Evolutionary conservation across 2,888 invertebrate genomes (phyloP).

Genomic region (Ferdinandea cuprea): DNA sequence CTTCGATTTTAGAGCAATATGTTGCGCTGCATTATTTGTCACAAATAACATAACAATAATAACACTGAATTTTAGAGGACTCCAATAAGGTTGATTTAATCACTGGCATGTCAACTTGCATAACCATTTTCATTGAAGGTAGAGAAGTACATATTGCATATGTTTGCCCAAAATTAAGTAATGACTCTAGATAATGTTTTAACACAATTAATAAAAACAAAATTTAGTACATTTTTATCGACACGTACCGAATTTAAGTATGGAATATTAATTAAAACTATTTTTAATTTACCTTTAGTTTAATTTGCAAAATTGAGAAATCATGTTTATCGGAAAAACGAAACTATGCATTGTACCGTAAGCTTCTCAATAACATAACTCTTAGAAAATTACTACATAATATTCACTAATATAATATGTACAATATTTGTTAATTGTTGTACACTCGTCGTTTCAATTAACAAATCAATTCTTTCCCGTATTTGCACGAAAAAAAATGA

Average conservation of each 20-base stretch:
- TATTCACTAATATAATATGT: conserved; percentile 3
- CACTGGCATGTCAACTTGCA: not conserved
- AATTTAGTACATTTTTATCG: not conserved
- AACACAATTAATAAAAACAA: not conserved
- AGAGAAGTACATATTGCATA: not conserved
- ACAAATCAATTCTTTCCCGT: conserved; percentile 26
- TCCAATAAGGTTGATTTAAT: not conserved
- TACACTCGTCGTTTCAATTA: conserved; percentile 23
- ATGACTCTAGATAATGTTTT: not conserved
- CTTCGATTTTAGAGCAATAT: not conserved
- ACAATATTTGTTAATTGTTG: conserved; percentile 2
- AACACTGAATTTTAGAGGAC: not conserved
- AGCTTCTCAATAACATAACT: conserved; percentile 16
- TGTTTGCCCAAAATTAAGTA: not conserved
- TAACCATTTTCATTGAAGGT: not conserved
- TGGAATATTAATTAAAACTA: not conserved
- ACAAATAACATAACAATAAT: conserved; percentile 8
- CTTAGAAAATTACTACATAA: not conserved
- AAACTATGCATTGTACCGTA: conserved; percentile 20
- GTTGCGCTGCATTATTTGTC: not conserved
- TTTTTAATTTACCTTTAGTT: conserved; percentile 47
- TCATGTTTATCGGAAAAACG: conserved; percentile 26
- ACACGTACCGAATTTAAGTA: not conserved
- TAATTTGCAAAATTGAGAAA: conserved; percentile 17
- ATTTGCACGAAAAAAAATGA: conserved; percentile 28